Evolutionary conservation across 2,797 vertebrate species (phyloP), one percentile per base, ranked within the genome.

Genomic region (Phalloptychus januarius): DNA sequence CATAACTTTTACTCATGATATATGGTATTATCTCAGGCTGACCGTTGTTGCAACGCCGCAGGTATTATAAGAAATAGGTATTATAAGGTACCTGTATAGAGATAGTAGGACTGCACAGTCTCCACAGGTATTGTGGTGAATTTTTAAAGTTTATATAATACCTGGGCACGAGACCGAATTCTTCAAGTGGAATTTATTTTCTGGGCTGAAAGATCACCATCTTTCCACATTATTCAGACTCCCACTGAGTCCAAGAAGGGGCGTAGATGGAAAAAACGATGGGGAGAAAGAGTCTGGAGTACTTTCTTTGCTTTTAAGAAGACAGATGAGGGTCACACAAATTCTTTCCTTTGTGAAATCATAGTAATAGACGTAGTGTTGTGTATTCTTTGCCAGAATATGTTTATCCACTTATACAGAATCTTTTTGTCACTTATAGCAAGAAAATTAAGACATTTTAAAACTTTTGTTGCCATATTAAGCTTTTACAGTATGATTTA

Each of bases 141-240:
- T 74, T 50, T 31, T 52, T 16, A 13, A 16, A 61, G 28, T 83
- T 78, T 79, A 78, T 54, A 80, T 74, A 77, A 84, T 81, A 77
- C 58, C 52, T 85, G 67, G 75, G 69, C 74, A 72, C 23, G n/a
- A 15, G 23, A 75, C 15, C 77, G 75, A 87, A 85, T 86, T 83
- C 63, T 89, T 52, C 79, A 75, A 84, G 80, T 79, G 88, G 88
- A 90, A 93, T 90, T 87, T 83, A 86, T 83, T 74, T 83, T 89
- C 80, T 90, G 82, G 84, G 89, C 79, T 85, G 83, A 83, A 90
- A 87, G 81, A 89, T 90, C 87, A 89, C 93, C 88, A 82, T 95
- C 91, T 94, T 93, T 95, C 94, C 94, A 94, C 90, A 92, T 93
- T 93, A 92, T 93, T 87, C 77, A 76, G 88, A 88, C 92, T 92